These are phyloP conservation scores for Chymomyza costata DNA, from an alignment of 1,140 invertebrate genomes.

Conservation along the genomic window DNA sequence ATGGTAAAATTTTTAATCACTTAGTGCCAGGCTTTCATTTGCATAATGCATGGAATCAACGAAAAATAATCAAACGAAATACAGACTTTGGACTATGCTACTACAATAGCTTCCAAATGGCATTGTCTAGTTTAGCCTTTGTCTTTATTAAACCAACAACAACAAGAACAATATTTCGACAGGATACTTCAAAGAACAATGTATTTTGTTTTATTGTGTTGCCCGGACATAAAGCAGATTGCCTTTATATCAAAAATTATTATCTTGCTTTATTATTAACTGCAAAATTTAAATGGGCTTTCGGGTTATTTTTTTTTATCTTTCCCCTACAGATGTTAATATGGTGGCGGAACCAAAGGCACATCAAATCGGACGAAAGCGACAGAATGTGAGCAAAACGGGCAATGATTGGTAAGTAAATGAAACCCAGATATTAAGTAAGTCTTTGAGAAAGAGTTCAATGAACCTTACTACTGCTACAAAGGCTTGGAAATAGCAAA, in stretches of 20 bases:
- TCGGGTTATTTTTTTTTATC: neutral
- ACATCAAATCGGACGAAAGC: slow-evolving; percentile 87
- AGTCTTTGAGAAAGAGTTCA: too few relatives aligned
- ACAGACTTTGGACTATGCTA: too few relatives aligned
- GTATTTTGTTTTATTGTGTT: slow-evolving; percentile 8
- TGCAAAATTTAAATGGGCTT: neutral
- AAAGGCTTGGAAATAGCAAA: too few relatives aligned
- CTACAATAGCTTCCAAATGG: neutral
- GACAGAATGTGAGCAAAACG: slow-evolving; percentile 86
- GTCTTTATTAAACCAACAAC: slow-evolving; percentile 27
- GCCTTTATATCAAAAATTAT: slow-evolving; percentile 6
- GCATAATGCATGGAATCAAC: slow-evolving; percentile 52
- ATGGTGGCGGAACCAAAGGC: slow-evolving; percentile 90
- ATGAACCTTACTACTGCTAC: too few relatives aligned
- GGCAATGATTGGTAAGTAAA: slow-evolving; percentile 86
- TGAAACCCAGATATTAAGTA: neutral
- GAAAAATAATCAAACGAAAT: slow-evolving; percentile 14
- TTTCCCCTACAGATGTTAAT: slow-evolving; percentile 77
- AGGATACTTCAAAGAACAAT: slow-evolving; percentile 25
- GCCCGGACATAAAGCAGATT: slow-evolving; percentile 25
- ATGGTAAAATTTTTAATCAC: slow-evolving; percentile 46
- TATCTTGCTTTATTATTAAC: slow-evolving; percentile 15
- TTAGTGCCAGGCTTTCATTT: slow-evolving; percentile 42
- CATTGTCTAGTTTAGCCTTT: slow-evolving; percentile 28
- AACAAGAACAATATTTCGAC: slow-evolving; percentile 31